These are phyloP conservation scores for Lordiphosa clarofinis DNA, from an alignment of 1,140 invertebrate genomes.

Conservation along the genomic window DNA sequence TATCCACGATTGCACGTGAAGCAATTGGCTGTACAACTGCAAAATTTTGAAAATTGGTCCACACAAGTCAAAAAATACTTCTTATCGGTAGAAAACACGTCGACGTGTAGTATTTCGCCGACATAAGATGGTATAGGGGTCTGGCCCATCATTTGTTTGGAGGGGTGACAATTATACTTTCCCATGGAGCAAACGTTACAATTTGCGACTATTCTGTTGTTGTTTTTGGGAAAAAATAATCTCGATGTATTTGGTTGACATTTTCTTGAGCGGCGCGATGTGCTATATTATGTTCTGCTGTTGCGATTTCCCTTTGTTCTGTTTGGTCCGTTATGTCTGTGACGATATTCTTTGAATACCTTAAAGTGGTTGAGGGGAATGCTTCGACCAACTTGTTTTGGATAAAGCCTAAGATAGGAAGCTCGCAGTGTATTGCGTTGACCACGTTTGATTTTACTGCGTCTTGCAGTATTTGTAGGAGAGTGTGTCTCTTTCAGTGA, in stretches of 20 bases:
- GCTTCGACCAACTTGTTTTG: constrained; percentile 6
- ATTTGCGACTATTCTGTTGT: no score
- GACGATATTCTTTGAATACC: constrained; percentile 1
- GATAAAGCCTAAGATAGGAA: constrained; percentile 11
- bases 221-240: constrained; percentile 34
- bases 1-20: constrained; percentile 5
- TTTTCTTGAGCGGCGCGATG: constrained; percentile 24
- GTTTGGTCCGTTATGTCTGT: not conserved
- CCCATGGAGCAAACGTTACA: constrained; percentile 1
- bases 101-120: not conserved
- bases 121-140: constrained; percentile 13
- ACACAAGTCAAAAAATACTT: constrained; percentile 6
- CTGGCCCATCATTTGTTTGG: not conserved
- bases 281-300: not conserved
- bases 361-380: not conserved
- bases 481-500: not conserved
- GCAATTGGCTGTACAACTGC: constrained; percentile 11
- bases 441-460: not conserved
- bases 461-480: constrained; percentile 6
- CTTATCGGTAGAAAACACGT: not conserved
- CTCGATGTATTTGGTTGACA: constrained; percentile 7
- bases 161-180: constrained; percentile 13
- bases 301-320: not conserved
- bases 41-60: constrained; percentile 15
- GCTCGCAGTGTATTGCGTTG: constrained; percentile 14